Percentiles rank a stretch among this genome's conserved stretches.
These are phyloP conservation scores for Diacarnus erythraeanus DNA, from an alignment of 37 sponge, comb jelly and placozoan species.

Conservation along the genomic window DNA sequence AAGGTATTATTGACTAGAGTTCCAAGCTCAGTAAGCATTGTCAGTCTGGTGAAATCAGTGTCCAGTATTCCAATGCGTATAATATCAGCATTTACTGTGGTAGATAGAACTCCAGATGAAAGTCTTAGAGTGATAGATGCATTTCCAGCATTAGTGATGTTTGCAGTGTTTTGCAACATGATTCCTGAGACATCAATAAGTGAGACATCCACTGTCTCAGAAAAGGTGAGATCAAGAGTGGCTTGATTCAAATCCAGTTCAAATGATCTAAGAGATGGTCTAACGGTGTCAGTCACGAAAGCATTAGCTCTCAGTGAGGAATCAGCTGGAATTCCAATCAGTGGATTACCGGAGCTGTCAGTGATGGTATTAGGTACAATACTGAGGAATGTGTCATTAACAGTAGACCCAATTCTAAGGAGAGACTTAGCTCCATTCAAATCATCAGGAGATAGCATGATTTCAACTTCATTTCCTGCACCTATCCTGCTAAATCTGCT, in stretches of 20 bases:
- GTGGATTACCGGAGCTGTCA: conserved; percentile 67
- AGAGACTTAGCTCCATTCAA: conserved; percentile 79
- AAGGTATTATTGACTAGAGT: conserved; percentile 58
- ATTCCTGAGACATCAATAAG: conserved; percentile 54
- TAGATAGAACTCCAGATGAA: conserved; percentile 47
- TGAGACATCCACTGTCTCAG: conserved; percentile 64
- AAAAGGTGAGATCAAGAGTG: conserved; percentile 60
- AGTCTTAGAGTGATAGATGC: conserved; percentile 29
- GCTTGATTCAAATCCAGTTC: conserved; percentile 74
- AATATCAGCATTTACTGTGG: conserved; percentile 33
- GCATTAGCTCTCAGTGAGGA: conserved; percentile 19
- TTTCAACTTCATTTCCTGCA: conserved; percentile 21
- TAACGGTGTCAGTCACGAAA: conserved; percentile 38
- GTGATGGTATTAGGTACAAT: conserved; percentile 22
- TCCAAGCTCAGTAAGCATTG: conserved; percentile 39
- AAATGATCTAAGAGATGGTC: conserved; percentile 46
- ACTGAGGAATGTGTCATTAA: conserved; percentile 71
- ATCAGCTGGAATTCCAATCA: conserved; percentile 34
- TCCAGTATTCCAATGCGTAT: conserved; percentile 67
- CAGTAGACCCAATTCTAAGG: conserved; percentile 42
- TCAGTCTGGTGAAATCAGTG: conserved; percentile 54
- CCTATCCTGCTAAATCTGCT: conserved; percentile 28
- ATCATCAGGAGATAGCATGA: conserved; percentile 43
- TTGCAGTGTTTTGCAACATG: conserved; percentile 38
- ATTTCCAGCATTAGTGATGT: conserved; percentile 25